phyloP scores from a whole-genome alignment of 2,797 vertebrate species.

The Lepilemur septentrionalis region DNA sequence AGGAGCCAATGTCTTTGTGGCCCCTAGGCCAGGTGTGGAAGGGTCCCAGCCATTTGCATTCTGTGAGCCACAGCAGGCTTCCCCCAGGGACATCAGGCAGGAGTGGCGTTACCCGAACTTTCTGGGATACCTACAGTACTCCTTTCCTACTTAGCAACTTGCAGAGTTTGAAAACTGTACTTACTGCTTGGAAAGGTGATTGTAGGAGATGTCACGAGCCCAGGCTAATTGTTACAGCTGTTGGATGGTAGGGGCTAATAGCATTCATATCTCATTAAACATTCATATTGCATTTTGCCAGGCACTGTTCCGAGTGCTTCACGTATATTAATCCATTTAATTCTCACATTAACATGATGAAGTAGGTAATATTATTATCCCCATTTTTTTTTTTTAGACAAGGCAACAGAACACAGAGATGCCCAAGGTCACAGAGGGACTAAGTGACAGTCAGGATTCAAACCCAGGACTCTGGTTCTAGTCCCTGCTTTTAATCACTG shows the following conservation, averaged over 20 bases:
- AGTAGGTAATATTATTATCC: not conserved
- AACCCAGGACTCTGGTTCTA: not conserved
- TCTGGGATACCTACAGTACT: not conserved
- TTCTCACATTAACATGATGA: not conserved
- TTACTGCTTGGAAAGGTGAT: not conserved
- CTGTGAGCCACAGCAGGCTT: not conserved
- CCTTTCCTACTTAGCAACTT: not conserved
- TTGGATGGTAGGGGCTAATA: not conserved
- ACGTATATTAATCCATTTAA: not conserved
- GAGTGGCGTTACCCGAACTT: not conserved
- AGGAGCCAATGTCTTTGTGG: not conserved
- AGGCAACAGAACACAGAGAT: not conserved
- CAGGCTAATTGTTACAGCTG: not conserved
- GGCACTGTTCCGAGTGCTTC: not conserved
- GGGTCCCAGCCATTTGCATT: not conserved
- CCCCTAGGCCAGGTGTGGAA: not conserved
- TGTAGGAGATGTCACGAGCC: not conserved
- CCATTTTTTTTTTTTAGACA: not conserved
- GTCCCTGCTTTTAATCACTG: not conserved
- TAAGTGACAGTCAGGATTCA: not conserved
- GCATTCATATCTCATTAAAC: not conserved
- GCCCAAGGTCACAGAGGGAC: not conserved
- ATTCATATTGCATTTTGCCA: not conserved
- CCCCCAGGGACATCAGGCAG: not conserved
- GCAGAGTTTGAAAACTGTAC: not conserved